Percentiles rank a stretch among this genome's conserved stretches.
Evolutionary conservation across 2,888 invertebrate species (phyloP).

Genomic region (Periphyllus acericola): DNA sequence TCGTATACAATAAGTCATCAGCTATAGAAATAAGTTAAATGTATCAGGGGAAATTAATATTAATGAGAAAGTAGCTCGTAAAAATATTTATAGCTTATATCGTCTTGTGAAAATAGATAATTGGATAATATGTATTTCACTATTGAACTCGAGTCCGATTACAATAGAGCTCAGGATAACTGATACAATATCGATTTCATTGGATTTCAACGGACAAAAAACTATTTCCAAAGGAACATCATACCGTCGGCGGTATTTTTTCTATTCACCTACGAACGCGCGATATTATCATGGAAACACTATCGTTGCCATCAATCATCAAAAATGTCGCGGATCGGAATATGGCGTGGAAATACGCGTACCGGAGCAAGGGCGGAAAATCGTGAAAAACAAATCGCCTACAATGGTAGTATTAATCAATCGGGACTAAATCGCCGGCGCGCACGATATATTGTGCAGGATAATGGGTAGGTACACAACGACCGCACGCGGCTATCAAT

Average conservation of each 20-base stretch:
- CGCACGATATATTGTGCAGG: neutral
- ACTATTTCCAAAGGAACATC: no score
- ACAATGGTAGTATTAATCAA: neutral
- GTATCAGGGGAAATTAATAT: neutral
- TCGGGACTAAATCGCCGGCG: neutral
- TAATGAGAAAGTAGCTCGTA: neutral
- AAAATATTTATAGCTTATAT: neutral
- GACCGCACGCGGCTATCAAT: neutral
- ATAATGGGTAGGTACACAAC: neutral
- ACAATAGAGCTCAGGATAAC: no score
- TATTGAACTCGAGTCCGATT: no score
- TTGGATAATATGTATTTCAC: no score
- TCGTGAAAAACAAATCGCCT: neutral
- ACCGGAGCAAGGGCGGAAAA: neutral
- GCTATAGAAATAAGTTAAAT: neutral
- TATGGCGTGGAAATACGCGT: neutral
- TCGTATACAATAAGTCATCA: neutral
- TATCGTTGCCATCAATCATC: neutral
- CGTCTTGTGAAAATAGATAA: neutral
- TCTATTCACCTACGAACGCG: no score
- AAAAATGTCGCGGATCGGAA: neutral
- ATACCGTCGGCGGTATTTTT: no score
- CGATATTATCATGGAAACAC: neutral
- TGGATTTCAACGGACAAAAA: no score
- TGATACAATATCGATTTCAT: no score